These are phyloP conservation scores for Sinocyclocheilus grahami DNA, from an alignment of 2,113 vertebrate genomes.

Conservation along the genomic window DNA sequence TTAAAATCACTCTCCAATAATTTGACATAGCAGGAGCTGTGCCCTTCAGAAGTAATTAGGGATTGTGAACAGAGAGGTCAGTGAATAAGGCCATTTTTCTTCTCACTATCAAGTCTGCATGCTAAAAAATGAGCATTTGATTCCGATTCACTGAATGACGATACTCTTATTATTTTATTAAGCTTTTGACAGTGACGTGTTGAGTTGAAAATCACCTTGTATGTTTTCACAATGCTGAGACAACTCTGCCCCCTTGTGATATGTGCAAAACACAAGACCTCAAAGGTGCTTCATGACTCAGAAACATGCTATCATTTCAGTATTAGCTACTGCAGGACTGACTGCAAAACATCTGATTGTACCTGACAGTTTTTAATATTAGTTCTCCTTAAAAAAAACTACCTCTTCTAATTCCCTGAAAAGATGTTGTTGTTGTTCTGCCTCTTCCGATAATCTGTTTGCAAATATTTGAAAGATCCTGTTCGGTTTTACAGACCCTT, in stretches of 20 bases:
- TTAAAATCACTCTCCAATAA: constrained; percentile 38
- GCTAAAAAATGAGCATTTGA: background rate
- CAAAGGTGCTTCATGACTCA: constrained; percentile 12
- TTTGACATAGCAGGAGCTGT: constrained; percentile 32
- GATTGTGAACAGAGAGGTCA: constrained; percentile 25
- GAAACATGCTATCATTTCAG: constrained; percentile 2
- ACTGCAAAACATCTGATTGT: background rate
- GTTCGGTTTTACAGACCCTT: background rate
- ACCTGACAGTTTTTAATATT: constrained; percentile 6
- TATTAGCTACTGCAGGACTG: background rate
- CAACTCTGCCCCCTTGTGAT: constrained; percentile 73
- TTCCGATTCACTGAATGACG: constrained; percentile 1
- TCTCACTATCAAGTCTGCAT: background rate
- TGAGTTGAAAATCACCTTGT: constrained; percentile 14
- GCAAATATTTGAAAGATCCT: background rate
- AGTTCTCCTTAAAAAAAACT: background rate
- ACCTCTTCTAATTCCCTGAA: constrained; percentile 16
- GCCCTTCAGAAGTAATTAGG: constrained; percentile 44
- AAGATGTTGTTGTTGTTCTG: constrained; percentile 26
- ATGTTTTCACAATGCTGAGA: constrained; percentile 55
- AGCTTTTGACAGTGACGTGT: constrained; percentile 14
- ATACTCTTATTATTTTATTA: constrained; percentile 29
- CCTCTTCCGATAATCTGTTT: constrained; percentile 30
- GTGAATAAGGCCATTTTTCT: constrained; percentile 19
- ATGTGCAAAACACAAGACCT: constrained; percentile 41